Base-by-base conservation (phyloP, 2,113 vertebrate genomes). In the Periophthalmodon schlosseri region DNA sequence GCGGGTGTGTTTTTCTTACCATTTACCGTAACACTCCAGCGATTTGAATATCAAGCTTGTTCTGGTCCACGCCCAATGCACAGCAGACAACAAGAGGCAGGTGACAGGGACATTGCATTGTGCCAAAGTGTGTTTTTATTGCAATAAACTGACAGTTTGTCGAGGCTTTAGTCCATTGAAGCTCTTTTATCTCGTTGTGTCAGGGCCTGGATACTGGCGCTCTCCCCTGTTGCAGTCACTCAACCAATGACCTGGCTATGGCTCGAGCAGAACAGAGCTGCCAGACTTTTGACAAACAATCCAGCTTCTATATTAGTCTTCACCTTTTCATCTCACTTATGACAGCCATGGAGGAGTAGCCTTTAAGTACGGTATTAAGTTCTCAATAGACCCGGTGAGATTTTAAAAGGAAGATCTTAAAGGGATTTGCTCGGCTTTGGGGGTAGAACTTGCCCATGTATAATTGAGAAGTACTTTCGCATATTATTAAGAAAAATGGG, bases 151-250 rank as follows among this genome's bases (percentile, higher is more conserved):
- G 56, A 71, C 28, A 66, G 78, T 69, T 72, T 73, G 74, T 74
- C 69, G 44, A 34, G 39, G 47, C 39, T 78, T 69, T 66, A 20
- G 57, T 44, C 15, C 5, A 2, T 65, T 74, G 60, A 39, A 65
- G 79, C 79, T 60, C 23, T 79, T 88, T 91, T 87, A 91, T 91
- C 86, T 86, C 79, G 75, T 81, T 33, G 33, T 77, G 83, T 84
- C 89, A 88, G 89, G 84, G 85, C 76, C 79, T 64, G 73, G 77
- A 46, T 79, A 44, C 39, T 83, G 81, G 82, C 78, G 84, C 76
- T 74, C 72, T 78, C 69, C 71, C 54, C 76, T 79, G 76, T 74
- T 39, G 63, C 73, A 69, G 34, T 82, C 75, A 73, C 79, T 81
- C 83, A 81, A 79, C 52, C 81, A 84, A 76, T 77, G 81, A 81